A percentile compares a stretch with the other conserved stretches of the same genome.
Evolutionary conservation across 2,113 vertebrate species (phyloP).

Genomic region (Psilopogon haemacephalus): DNA sequence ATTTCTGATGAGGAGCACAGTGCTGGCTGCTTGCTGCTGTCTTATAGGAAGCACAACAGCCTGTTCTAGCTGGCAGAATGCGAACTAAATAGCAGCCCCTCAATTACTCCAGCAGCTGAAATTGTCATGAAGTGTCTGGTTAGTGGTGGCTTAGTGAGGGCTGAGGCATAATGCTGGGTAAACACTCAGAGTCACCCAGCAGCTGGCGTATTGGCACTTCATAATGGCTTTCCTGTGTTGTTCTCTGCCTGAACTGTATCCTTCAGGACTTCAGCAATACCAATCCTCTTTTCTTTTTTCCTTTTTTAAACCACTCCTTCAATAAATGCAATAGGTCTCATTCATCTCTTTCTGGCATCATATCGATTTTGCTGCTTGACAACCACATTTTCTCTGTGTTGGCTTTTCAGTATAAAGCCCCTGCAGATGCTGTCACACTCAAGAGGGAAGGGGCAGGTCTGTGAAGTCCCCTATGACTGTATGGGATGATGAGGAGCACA

Average conservation of each 20-base stretch:
- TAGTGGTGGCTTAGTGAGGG: background rate
- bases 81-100: background rate
- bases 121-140: background rate
- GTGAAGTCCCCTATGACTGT: background rate
- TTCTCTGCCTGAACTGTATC: background rate
- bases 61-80: background rate
- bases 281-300: background rate
- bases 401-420: background rate
- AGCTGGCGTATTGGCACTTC: background rate
- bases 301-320: background rate
- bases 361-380: background rate
- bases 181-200: background rate
- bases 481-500: fast-evolving
- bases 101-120: background rate
- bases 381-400: background rate
- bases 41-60: background rate
- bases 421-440: background rate
- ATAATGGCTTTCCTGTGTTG: background rate
- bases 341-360: background rate
- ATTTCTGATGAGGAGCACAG: background rate
- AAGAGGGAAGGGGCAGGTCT: background rate
- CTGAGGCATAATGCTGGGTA: background rate
- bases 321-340: background rate
- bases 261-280: background rate
- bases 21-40: background rate